Evolutionary conservation across 2,888 invertebrate species (phyloP).

Genomic region (Coenonympha arcania): DNA sequence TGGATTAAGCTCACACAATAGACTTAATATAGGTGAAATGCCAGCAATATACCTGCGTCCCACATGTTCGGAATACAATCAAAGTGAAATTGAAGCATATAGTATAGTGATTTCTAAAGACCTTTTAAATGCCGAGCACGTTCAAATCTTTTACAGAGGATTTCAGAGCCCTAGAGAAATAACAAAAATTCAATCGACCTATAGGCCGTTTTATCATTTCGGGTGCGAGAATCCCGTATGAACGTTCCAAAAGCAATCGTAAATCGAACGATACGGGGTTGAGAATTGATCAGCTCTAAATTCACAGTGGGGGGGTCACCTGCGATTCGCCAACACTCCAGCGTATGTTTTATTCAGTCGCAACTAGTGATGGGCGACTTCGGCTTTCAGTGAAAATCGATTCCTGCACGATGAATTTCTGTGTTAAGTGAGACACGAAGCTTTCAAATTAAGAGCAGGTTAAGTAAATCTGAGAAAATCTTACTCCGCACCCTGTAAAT

Average conservation of each 20-base stretch:
- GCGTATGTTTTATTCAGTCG: conserved; percentile 35
- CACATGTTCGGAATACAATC: conserved; percentile 3
- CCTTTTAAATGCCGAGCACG: conserved; percentile 6
- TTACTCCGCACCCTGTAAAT: background rate
- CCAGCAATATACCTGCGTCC: background rate
- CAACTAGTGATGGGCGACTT: conserved; percentile 10
- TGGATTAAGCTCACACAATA: background rate
- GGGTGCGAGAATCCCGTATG: background rate
- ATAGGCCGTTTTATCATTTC: conserved; percentile 10
- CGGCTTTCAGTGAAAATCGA: conserved; percentile 10
- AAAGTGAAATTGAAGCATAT: conserved; percentile 10
- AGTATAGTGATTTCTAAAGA: conserved; percentile 8
- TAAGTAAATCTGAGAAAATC: background rate
- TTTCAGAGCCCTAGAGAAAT: conserved; percentile 9
- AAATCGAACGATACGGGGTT: conserved; percentile 5
- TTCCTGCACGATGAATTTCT: background rate
- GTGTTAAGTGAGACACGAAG: background rate
- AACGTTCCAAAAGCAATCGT: conserved; percentile 9
- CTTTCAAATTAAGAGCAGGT: background rate
- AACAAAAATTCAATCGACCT: conserved; percentile 16
- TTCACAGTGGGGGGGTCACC: conserved; percentile 30
- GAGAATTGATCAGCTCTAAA: conserved; percentile 12
- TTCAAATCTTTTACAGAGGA: conserved; percentile 11
- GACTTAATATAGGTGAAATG: background rate
- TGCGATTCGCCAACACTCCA: conserved; percentile 25